These are phyloP conservation scores for Hormiphora californensis DNA, from an alignment of 37 sponge, comb jelly and placozoan genomes.

Conservation along the genomic window DNA sequence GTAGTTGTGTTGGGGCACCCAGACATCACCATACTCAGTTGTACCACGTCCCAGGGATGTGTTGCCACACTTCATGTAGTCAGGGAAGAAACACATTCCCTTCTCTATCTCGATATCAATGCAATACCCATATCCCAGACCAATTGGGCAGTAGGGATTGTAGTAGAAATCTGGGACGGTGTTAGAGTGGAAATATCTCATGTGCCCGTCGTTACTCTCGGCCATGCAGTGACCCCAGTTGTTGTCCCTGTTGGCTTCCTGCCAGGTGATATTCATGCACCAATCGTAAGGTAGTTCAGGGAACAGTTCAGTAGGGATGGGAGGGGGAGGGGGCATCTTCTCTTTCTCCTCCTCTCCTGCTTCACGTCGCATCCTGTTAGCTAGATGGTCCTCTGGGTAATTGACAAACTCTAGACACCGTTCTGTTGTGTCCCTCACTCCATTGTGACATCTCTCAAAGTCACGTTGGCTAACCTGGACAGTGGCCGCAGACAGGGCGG, in stretches of 20 bases:
- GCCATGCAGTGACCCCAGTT: neutral
- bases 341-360: neutral
- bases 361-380: neutral
- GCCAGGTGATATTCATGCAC: neutral
- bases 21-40: constrained; percentile 3
- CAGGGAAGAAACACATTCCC: neutral
- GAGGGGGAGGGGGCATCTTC: too few species aligned
- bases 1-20: neutral
- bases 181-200: neutral
- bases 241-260: neutral
- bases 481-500: too few species aligned
- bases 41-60: neutral
- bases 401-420: neutral
- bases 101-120: neutral
- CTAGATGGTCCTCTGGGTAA: too few species aligned
- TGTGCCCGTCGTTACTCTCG: too few species aligned
- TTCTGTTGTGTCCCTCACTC: neutral
- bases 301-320: too few species aligned
- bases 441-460: neutral
- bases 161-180: constrained; percentile 12
- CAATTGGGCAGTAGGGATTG: constrained; percentile 21
- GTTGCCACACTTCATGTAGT: neutral
- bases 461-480: too few species aligned
- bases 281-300: too few species aligned
- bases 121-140: constrained; percentile 1